phyloP scores from a whole-genome alignment of 2,888 invertebrate genomes.

The Phyllotreta cruciferae region DNA sequence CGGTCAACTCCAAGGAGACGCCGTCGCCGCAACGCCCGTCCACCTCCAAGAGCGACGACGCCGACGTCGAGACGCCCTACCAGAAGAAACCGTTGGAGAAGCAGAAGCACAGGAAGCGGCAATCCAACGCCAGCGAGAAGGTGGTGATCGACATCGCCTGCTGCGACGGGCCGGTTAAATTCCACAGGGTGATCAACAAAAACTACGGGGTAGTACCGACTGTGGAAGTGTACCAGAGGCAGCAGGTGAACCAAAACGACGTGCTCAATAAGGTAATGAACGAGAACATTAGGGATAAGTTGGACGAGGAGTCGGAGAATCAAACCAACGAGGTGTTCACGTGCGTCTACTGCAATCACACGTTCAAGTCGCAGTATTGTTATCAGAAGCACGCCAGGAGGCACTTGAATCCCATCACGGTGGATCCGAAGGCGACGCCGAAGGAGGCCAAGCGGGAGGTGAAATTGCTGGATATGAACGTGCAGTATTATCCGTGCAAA shows the following conservation, averaged over 20 bases:
- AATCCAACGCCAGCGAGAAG: conserved; percentile 54
- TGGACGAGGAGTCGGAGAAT: conserved; percentile 51
- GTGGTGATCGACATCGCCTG: conserved; percentile 87
- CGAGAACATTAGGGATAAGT: conserved; percentile 55
- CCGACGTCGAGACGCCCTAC: conserved; percentile 27
- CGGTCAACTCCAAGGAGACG: conserved; percentile 35
- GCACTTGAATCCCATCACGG: conserved; percentile 69
- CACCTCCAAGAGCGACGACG: conserved; percentile 40
- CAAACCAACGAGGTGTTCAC: conserved; percentile 64
- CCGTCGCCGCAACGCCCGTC: conserved; percentile 41
- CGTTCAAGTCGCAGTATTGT: conserved; percentile 85
- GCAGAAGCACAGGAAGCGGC: conserved; percentile 37
- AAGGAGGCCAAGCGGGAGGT: conserved; percentile 65
- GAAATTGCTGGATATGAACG: conserved; percentile 74
- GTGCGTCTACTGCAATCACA: conserved; percentile 79
- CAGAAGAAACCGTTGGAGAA: conserved; percentile 38
- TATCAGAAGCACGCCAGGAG: conserved; percentile 81
- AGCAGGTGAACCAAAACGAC: conserved; percentile 51
- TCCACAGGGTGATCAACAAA: conserved; percentile 84
- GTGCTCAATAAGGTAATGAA: conserved; percentile 59
- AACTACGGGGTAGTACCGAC: conserved; percentile 69
- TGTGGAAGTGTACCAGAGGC: conserved; percentile 45
- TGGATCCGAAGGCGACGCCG: conserved; percentile 53
- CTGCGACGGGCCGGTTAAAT: conserved; percentile 89
- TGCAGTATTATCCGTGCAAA: conserved; percentile 93